phyloP scores from a whole-genome alignment of 1,140 invertebrate genomes.

The Cherax quadricarinatus region DNA sequence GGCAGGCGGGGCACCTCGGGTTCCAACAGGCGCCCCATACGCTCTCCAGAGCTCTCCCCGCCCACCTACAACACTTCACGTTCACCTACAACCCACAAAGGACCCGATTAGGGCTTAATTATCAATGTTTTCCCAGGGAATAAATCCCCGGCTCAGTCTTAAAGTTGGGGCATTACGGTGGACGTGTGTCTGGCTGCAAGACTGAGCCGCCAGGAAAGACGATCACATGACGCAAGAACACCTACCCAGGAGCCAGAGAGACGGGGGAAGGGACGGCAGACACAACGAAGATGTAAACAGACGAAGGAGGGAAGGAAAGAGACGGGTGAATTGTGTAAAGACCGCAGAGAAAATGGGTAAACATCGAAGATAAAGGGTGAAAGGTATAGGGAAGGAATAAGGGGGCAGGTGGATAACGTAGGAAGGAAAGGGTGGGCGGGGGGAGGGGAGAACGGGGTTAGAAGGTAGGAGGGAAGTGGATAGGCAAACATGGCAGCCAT shows the following conservation, averaged over 20 bases:
- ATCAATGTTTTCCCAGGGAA: slow-evolving; percentile 32
- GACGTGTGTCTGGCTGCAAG: not conserved
- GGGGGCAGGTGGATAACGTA: too few species aligned
- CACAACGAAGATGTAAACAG: too few species aligned
- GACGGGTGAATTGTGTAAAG: too few species aligned
- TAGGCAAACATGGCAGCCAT: too few species aligned
- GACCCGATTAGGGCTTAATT: not conserved
- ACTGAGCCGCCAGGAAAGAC: not conserved
- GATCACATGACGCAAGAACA: not conserved
- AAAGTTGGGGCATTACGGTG: not conserved
- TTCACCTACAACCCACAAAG: not conserved
- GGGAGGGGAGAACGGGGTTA: too few species aligned
- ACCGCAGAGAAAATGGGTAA: too few species aligned
- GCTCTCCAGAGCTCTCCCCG: not conserved
- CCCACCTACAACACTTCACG: not conserved
- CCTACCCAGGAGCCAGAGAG: not conserved
- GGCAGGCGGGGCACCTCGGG: not conserved
- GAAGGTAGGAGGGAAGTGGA: too few species aligned
- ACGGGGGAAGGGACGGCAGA: not conserved
- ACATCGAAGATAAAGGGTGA: too few species aligned
- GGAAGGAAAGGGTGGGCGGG: too few species aligned
- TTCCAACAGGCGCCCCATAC: not conserved
- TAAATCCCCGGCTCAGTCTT: slow-evolving; percentile 27
- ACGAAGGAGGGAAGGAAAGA: too few species aligned
- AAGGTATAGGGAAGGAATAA: too few species aligned